These are phyloP conservation scores for Eupithecia inturbata DNA, from an alignment of 2,888 invertebrate species.

Conservation along the genomic window DNA sequence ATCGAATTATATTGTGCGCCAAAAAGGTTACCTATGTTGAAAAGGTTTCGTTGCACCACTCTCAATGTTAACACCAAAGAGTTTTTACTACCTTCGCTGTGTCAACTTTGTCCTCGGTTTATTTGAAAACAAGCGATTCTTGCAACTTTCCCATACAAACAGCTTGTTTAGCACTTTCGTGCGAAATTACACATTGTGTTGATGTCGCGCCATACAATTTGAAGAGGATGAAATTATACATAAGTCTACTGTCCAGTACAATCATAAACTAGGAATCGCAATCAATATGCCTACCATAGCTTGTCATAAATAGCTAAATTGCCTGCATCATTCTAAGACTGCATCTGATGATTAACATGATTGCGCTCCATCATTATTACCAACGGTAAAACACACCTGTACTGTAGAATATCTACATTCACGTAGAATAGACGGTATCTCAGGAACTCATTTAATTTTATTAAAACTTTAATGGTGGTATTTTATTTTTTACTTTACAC, in stretches of 20 bases:
- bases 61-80: constrained; percentile 1
- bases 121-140: constrained; percentile 22
- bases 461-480: too few relatives aligned
- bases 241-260: background rate
- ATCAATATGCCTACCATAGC: constrained; percentile 24
- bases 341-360: constrained; percentile 23
- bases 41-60: background rate
- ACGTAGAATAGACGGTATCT: background rate
- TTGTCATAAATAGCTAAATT: constrained; percentile 20
- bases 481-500: background rate
- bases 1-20: background rate
- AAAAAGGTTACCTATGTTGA: background rate
- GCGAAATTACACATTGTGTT: constrained; percentile 16
- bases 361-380: constrained; percentile 19
- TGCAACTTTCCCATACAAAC: constrained; percentile 27
- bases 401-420: background rate
- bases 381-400: background rate
- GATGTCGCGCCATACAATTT: constrained; percentile 2
- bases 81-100: background rate
- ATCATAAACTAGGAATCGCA: constrained; percentile 17
- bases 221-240: constrained; percentile 1
- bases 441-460: too few relatives aligned
- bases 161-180: constrained; percentile 19
- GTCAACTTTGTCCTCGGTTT: constrained; percentile 14
- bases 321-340: too few relatives aligned